Conservation (phyloP, 2,113 vertebrate species). For the Passerina amoena region DNA sequence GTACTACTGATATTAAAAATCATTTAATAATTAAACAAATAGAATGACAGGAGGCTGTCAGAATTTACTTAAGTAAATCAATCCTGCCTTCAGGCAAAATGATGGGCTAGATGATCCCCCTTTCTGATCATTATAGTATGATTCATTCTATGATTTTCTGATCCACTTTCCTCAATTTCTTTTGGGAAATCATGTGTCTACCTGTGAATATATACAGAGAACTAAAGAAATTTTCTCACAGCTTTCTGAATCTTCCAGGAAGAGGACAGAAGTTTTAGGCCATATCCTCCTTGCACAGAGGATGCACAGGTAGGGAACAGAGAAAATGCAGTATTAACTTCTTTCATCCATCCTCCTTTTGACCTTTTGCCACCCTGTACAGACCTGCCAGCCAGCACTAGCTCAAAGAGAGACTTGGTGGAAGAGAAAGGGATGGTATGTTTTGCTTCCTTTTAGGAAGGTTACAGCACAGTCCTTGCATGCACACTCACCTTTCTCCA, state of each 20-base stretch:
- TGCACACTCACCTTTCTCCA: not conserved
- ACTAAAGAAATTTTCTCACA: not conserved
- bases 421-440: not conserved
- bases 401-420: not conserved
- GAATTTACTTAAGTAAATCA: not conserved
- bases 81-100: not conserved
- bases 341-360: not conserved
- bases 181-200: not conserved
- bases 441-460: not conserved
- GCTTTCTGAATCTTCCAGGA: not conserved
- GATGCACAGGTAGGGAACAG: not conserved
- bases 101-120: not conserved
- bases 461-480: not conserved
- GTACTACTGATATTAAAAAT: not conserved
- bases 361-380: not conserved
- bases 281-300: not conserved
- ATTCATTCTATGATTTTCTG: not conserved
- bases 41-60: not conserved
- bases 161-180: not conserved
- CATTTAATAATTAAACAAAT: not conserved
- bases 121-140: not conserved
- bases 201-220: not conserved
- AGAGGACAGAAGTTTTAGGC: not conserved
- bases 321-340: not conserved
- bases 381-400: not conserved